These are phyloP conservation scores for Zosterops pallidus DNA, from an alignment of 2,113 vertebrate species.

Conservation along the genomic window DNA sequence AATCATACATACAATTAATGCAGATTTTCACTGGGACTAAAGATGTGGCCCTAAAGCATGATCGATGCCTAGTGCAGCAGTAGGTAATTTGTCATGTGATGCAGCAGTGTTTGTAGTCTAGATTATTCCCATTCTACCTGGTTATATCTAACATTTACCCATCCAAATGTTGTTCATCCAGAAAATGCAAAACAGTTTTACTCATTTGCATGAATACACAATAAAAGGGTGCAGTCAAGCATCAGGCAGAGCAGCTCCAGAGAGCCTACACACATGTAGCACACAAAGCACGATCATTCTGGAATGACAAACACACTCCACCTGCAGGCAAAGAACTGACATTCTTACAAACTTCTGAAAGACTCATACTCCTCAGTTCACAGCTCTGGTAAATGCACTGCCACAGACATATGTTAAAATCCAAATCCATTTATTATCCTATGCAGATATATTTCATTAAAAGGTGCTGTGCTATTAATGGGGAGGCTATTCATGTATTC, in stretches of 20 bases:
- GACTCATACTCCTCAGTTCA: background rate
- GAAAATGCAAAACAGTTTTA: background rate
- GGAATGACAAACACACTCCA: background rate
- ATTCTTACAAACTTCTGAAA: background rate
- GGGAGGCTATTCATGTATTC: constrained; percentile 5
- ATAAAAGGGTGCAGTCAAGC: background rate
- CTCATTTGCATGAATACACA: background rate
- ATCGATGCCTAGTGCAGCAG: background rate
- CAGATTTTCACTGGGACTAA: background rate
- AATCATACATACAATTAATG: background rate
- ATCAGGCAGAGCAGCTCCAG: background rate
- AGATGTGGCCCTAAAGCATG: background rate
- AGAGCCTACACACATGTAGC: background rate
- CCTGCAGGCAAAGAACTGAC: background rate
- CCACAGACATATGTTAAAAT: background rate
- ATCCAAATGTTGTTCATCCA: background rate
- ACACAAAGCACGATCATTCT: background rate
- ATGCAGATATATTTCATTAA: background rate
- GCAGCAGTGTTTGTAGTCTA: background rate
- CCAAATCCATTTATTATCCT: background rate
- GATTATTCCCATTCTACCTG: background rate
- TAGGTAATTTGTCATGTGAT: background rate
- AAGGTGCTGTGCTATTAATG: background rate
- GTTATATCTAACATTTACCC: background rate
- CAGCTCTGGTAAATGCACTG: background rate